Percentiles rank a stretch among this genome's conserved stretches.
Conservation (phyloP, 2,113 vertebrate genomes). For the Stigmatopora nigra region DNA sequence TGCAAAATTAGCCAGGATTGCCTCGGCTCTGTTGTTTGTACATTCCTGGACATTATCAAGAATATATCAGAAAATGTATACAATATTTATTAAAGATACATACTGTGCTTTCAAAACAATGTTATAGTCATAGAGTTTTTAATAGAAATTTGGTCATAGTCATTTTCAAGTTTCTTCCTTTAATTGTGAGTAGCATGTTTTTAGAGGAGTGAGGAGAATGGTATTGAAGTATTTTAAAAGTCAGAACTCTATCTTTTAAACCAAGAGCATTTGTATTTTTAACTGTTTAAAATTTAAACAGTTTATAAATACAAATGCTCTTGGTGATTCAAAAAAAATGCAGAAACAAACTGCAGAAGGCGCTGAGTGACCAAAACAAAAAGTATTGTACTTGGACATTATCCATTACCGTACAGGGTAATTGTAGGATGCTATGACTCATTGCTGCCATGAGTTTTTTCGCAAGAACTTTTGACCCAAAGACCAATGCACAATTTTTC, state of each 20-base stretch:
- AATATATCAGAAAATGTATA: conserved; percentile 5
- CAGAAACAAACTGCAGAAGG: neutral
- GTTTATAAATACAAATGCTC: neutral
- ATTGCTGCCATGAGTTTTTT: neutral
- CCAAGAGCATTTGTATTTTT: too few relatives aligned
- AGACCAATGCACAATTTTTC: neutral
- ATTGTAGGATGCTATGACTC: neutral
- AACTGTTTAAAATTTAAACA: too few relatives aligned
- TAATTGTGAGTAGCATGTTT: conserved; percentile 3
- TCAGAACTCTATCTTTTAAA: neutral
- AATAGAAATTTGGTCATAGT: neutral
- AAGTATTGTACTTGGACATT: neutral
- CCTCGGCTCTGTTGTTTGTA: neutral
- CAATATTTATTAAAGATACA: too few relatives aligned
- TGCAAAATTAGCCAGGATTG: too few relatives aligned
- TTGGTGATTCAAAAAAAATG: neutral
- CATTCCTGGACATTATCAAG: neutral
- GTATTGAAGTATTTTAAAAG: too few relatives aligned
- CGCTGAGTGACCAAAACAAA: neutral
- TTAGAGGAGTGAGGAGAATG: neutral
- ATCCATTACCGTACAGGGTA: neutral
- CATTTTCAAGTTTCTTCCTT: conserved; percentile 38
- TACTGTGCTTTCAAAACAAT: too few relatives aligned
- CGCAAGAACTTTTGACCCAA: conserved; percentile 5
- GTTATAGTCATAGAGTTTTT: too few relatives aligned